Evolutionary conservation across 2,888 invertebrate species (phyloP), one percentile per base, ranked within the genome.

Genomic region (Corbicula japonica): DNA sequence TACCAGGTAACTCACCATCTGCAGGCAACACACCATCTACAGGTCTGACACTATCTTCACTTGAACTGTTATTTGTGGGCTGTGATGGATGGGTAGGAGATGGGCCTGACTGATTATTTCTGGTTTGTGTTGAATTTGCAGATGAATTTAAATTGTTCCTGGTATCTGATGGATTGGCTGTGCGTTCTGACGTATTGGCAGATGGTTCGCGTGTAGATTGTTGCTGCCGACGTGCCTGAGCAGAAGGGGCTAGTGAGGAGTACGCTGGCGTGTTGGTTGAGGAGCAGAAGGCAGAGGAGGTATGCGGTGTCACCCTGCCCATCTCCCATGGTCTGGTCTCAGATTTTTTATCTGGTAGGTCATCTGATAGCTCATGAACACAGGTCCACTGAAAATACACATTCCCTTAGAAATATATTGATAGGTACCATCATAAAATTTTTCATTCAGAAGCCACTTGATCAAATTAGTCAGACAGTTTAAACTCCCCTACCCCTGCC

Each of bases 311-410:
- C 1, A 84, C 70, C 28, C 61, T 44, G 23, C 74, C 75, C 52
- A 82, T 46, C 50, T 84, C 80, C 66, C 75, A 76, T 1, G 71
- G 73, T 23, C 56, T 63, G 44, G 26, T 70, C 6, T 26, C 35
- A 8, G 34, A 41, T 28, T 76, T 68, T 52, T 61, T 70, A 26
- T 72, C 68, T 21, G 6, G 34, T 8, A 34, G 41, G 12, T 68
- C 61, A 52, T 82, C 84, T 61, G 98, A 97, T 84, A 98, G 97
- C 92, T 98, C 98, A 94, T 98, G 98, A 68, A 98, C 96, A 92
- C 97, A 97, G 8, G 97, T 97, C 97, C 97, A 98, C 96, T 97
- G 93, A n/a, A 94, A 94, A 74, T 70, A 83, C 68, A 76, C 70
- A 2, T 50, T 10, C 12, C 0, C 1, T n/a, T 41, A 56, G 4